A percentile compares a stretch with the other conserved stretches of the same genome.
These are phyloP conservation scores for Rallus crepitans DNA, from an alignment of 2,797 vertebrate genomes.

Conservation along the genomic window DNA sequence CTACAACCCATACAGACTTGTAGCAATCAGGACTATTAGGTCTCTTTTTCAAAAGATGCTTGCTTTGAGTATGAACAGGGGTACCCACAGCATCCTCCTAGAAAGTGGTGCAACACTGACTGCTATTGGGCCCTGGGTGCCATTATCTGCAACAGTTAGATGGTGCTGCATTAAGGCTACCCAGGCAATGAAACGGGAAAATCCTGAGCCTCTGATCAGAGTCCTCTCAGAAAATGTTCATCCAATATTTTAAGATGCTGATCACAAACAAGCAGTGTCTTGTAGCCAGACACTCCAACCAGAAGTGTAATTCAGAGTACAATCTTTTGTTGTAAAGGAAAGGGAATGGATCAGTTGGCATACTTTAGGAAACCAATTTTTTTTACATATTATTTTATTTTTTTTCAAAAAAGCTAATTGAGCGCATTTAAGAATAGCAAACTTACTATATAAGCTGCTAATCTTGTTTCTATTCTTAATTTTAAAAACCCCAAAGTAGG, in stretches of 20 bases:
- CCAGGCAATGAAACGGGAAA: background rate
- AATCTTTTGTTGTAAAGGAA: background rate
- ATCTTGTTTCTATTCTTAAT: background rate
- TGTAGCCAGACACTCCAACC: background rate
- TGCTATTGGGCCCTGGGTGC: background rate
- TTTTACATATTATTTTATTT: background rate
- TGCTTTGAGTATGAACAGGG: background rate
- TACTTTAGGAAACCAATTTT: background rate
- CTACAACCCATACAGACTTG: background rate
- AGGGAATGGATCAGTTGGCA: background rate
- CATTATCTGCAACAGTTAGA: background rate
- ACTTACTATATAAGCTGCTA: background rate
- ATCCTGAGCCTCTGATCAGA: background rate
- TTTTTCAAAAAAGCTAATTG: background rate
- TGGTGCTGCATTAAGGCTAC: background rate
- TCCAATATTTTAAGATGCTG: rapidly evolving
- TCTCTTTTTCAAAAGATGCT: background rate
- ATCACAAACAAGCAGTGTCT: background rate
- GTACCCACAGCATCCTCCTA: background rate
- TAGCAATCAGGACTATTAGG: background rate
- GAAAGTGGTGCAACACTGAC: background rate
- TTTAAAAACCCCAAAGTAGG: background rate
- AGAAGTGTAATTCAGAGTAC: background rate
- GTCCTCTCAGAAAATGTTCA: background rate
- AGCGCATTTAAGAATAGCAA: background rate